Base-by-base conservation (phyloP, 2,113 vertebrate species). In the Pseudorhombus dupliciocellatus region DNA sequence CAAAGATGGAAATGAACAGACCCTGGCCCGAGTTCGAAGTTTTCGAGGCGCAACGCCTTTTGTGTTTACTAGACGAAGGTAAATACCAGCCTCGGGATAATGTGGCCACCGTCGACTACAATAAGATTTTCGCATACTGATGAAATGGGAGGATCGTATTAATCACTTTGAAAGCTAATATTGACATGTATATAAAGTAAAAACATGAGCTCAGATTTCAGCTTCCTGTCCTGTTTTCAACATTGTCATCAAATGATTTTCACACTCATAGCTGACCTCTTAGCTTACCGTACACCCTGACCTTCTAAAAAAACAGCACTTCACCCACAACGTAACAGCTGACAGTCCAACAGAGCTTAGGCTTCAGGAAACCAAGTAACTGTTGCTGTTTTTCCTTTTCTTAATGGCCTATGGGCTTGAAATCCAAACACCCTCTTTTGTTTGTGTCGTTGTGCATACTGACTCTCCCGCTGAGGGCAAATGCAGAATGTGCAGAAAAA, bases 31-130 rank as follows among this genome's bases (percentile, higher is more conserved):
- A 85, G 87, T 90, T 52, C 94, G 95, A 80, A 90, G 91, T 73
- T 88, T 89, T 59, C 90, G 89, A 7, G 90, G 90, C 40, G 95
- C 94, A 62, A 96, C 95, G 25, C 96, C 96, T 12, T 97, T 97
- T 91, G 96, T 98, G 81, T 97, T 97, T 87, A 96, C 95, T 37
- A 95, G 97, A 73, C 92, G 95, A 84, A 95, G 97, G 96, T 97
- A 94, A 94, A 87, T 79, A 77, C 8, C 66, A 74, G 44, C 28
- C 16, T 53, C 30, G 4, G 16, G 10, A 28, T 22, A 24, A 53
- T 46, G 21, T 30, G 10, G 4, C 21, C n/a, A 16, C 12, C 14
- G 20, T 25, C 2, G 22, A 44, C 67, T n/a, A 40, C 64, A 12
- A 42, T 22, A 31, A 21, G 5, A 14, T 28, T 14, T 15, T 22